phyloP scores from a whole-genome alignment of 2,113 vertebrate genomes.

The Dermatemys mawii region DNA sequence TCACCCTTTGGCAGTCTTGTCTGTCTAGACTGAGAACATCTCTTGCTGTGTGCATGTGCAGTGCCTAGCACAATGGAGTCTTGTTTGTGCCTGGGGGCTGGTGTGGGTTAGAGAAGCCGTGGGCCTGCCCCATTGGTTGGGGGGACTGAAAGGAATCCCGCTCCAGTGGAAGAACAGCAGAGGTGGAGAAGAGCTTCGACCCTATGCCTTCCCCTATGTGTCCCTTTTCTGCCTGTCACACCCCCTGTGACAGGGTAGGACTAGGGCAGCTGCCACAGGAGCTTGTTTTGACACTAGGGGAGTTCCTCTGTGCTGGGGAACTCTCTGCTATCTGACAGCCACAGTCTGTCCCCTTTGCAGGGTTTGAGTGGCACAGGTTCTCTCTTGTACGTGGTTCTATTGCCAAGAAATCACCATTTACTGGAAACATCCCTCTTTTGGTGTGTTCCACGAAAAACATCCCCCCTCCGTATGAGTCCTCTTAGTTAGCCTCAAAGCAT shows the following conservation, averaged over 20 bases:
- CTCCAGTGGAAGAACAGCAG: not conserved
- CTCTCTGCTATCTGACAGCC: not conserved
- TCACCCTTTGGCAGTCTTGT: not conserved
- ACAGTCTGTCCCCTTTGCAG: not conserved
- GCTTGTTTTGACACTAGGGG: not conserved
- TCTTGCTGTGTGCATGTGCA: not conserved
- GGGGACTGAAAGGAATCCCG: not conserved
- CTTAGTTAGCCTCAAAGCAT: not conserved
- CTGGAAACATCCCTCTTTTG: not conserved
- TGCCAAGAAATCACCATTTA: not conserved
- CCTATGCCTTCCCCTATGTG: too few relatives aligned
- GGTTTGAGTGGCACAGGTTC: not conserved
- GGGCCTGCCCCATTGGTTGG: too few relatives aligned
- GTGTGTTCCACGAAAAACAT: not conserved
- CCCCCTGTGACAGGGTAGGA: not conserved
- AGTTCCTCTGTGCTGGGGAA: not conserved
- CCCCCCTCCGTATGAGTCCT: not conserved
- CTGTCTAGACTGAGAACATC: rapidly evolving
- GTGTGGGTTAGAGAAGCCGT: not conserved
- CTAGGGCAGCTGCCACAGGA: not conserved
- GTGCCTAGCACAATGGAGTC: not conserved
- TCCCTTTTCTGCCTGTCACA: not conserved
- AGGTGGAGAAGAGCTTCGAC: not conserved
- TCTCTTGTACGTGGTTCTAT: not conserved
- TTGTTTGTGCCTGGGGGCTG: not conserved